phyloP scores from a whole-genome alignment of 2,797 vertebrate species.

The Kryptopterus vitreolus region DNA sequence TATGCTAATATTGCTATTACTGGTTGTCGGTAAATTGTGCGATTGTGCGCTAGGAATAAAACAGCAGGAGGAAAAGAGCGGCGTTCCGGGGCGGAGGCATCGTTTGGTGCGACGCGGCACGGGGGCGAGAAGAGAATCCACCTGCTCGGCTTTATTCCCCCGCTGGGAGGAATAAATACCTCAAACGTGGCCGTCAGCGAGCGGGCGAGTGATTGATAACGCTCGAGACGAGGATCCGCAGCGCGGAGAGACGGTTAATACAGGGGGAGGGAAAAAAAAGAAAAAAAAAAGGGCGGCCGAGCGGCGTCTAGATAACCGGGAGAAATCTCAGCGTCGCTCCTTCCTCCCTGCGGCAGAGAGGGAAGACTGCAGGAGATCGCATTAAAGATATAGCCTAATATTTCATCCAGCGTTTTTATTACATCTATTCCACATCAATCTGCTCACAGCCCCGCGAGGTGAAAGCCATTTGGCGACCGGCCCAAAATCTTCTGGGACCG shows the following conservation, averaged over 20 bases:
- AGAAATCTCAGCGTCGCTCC: constrained; percentile 1
- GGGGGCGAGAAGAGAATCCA: constrained; percentile 38
- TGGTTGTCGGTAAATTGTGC: neutral
- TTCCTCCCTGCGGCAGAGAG: constrained; percentile 55
- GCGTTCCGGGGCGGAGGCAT: constrained; percentile 14
- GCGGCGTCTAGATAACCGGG: constrained; percentile 48
- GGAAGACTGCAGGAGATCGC: constrained; percentile 59
- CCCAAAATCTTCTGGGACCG: constrained; percentile 53
- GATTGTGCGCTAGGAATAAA: neutral
- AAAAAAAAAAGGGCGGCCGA: neutral
- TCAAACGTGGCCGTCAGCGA: constrained; percentile 22
- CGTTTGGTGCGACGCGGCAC: constrained; percentile 32
- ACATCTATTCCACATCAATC: constrained; percentile 78
- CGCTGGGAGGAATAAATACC: constrained; percentile 46
- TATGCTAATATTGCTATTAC: neutral
- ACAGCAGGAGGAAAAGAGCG: neutral
- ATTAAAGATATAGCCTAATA: constrained; percentile 76
- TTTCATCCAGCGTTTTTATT: constrained; percentile 79
- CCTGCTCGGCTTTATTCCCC: constrained; percentile 29
- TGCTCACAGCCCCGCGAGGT: constrained; percentile 64
- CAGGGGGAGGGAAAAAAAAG: too few species aligned
- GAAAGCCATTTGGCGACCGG: constrained; percentile 72
- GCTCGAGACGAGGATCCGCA: constrained; percentile 1
- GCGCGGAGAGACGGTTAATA: constrained; percentile 26
- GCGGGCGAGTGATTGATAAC: neutral